These are phyloP conservation scores for Argentina silus DNA, from an alignment of 2,797 vertebrate species.

Conservation along the genomic window DNA sequence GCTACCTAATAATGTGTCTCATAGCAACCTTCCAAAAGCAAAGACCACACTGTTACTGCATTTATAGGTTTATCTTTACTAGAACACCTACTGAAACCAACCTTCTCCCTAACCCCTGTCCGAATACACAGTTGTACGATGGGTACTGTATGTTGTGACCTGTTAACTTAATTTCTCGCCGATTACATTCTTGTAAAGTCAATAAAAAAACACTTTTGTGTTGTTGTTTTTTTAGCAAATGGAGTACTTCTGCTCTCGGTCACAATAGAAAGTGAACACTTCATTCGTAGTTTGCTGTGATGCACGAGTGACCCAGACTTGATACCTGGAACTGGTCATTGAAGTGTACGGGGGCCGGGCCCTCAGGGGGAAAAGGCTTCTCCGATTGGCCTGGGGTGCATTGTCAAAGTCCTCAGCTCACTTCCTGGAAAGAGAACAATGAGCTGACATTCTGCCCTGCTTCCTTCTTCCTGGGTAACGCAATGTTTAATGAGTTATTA, in stretches of 20 bases:
- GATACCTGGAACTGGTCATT: slow-evolving; percentile 48
- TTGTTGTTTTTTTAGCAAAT: slow-evolving; percentile 56
- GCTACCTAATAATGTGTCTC: too few species aligned
- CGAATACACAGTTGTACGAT: too few species aligned
- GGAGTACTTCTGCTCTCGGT: slow-evolving; percentile 51
- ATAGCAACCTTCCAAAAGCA: too few species aligned
- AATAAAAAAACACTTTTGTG: too few species aligned
- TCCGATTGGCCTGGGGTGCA: slow-evolving; percentile 33
- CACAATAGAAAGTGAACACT: slow-evolving; percentile 48
- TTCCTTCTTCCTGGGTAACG: slow-evolving; percentile 67
- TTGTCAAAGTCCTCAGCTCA: slow-evolving; percentile 42
- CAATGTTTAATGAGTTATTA: slow-evolving; percentile 66
- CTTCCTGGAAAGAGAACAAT: slow-evolving; percentile 73
- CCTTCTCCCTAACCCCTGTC: too few species aligned
- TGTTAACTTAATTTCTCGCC: too few species aligned
- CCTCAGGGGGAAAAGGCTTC: slow-evolving; percentile 33
- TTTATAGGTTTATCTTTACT: too few species aligned
- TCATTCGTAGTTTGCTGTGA: slow-evolving; percentile 52
- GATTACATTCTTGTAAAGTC: too few species aligned
- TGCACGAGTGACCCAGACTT: slow-evolving; percentile 28
- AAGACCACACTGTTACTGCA: too few species aligned
- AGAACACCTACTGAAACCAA: too few species aligned
- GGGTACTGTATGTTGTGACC: too few species aligned
- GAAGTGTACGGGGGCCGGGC: slow-evolving; percentile 25
- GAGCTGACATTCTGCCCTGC: slow-evolving; percentile 60